Percentiles rank a stretch among this genome's conserved stretches.
These are phyloP conservation scores for Enteromius afrohamiltoni DNA, from an alignment of 2,797 vertebrate species.

Conservation along the genomic window DNA sequence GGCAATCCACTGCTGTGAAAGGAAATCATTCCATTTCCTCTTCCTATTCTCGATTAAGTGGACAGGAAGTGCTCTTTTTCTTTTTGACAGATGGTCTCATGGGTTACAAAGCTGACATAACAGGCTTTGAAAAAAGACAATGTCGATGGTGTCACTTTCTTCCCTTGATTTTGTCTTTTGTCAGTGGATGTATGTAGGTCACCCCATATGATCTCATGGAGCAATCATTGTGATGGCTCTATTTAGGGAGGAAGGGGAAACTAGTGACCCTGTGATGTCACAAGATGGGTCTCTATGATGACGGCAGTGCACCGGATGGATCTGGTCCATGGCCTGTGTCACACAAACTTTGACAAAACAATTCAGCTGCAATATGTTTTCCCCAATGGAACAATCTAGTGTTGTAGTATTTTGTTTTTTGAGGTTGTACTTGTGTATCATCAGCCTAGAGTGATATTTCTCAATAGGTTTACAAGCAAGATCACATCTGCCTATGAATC, in stretches of 20 bases:
- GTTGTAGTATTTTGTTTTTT: not conserved
- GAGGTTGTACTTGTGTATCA: not conserved
- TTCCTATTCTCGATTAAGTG: slow-evolving; percentile 72
- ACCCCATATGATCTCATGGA: slow-evolving; percentile 34
- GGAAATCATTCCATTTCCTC: slow-evolving; percentile 64
- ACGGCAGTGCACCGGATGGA: slow-evolving; percentile 59
- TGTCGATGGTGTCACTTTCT: slow-evolving; percentile 52
- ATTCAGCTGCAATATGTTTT: not conserved
- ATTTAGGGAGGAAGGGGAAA: slow-evolving; percentile 46
- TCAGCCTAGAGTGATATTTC: slow-evolving; percentile 23
- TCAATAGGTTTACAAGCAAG: slow-evolving; percentile 25
- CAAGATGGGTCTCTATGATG: slow-evolving; percentile 42
- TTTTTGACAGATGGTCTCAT: slow-evolving; percentile 58
- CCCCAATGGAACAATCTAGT: not conserved
- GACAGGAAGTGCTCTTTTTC: slow-evolving; percentile 67
- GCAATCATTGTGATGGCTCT: slow-evolving; percentile 53
- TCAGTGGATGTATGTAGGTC: slow-evolving; percentile 24
- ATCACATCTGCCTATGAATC: slow-evolving; percentile 25
- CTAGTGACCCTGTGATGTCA: slow-evolving; percentile 52
- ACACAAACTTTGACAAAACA: slow-evolving; percentile 43
- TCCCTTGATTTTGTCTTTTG: slow-evolving; percentile 43
- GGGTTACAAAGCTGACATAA: slow-evolving; percentile 48
- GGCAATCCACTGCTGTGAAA: slow-evolving; percentile 56
- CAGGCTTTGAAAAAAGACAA: slow-evolving; percentile 38
- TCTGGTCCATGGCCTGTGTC: slow-evolving; percentile 54